Evolutionary conservation across 1,140 invertebrate genomes (phyloP).

Genomic region (Scaptomyza hsui): DNA sequence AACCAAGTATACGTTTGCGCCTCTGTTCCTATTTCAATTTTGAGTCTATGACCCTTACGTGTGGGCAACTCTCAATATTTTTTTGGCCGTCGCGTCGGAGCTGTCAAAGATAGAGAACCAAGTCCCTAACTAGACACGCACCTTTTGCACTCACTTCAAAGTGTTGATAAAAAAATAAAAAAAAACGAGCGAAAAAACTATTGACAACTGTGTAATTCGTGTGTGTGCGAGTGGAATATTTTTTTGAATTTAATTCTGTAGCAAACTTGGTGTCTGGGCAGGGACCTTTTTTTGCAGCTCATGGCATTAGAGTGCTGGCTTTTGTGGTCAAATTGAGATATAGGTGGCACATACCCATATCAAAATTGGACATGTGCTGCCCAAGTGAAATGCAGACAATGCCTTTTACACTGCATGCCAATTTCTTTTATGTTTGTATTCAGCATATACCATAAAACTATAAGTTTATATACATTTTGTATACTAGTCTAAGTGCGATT

Average conservation of each 20-base stretch:
- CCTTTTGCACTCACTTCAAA: constrained; percentile 46
- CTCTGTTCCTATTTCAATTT: constrained; percentile 11
- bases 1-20: constrained; percentile 5
- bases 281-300: constrained; percentile 43
- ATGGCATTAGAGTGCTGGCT: constrained; percentile 44
- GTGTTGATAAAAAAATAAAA: constrained; percentile 32
- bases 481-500: constrained; percentile 27
- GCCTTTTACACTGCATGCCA: not conserved
- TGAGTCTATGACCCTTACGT: not conserved
- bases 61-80: constrained; percentile 25
- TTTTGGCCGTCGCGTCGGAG: constrained; percentile 4
- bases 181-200: constrained; percentile 19
- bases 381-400: constrained; percentile 18
- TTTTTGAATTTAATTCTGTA: constrained; percentile 34
- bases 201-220: constrained; percentile 34
- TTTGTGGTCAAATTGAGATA: constrained; percentile 50
- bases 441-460: not conserved
- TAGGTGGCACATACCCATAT: constrained; percentile 40
- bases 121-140: constrained; percentile 26
- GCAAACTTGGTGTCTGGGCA: constrained; percentile 18
- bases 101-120: constrained; percentile 12
- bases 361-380: constrained; percentile 29
- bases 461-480: not conserved
- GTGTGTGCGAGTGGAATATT: constrained; percentile 2
- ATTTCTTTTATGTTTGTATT: constrained; percentile 1